These are phyloP conservation scores for Petrocephalus zakoni DNA, from an alignment of 2,113 vertebrate genomes.

Conservation along the genomic window DNA sequence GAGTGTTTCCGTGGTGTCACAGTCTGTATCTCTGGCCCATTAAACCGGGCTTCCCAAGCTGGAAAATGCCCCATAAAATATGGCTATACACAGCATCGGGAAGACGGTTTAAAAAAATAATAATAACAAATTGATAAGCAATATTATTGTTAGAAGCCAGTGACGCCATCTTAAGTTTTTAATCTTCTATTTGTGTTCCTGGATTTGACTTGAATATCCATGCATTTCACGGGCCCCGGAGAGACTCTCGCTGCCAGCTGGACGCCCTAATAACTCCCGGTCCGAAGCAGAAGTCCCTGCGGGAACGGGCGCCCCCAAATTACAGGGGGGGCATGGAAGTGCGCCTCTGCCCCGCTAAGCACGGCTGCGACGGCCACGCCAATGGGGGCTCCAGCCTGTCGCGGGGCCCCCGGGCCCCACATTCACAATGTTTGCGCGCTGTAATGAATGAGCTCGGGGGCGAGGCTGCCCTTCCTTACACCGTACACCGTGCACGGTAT, in stretches of 20 bases:
- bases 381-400: not conserved
- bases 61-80: not conserved
- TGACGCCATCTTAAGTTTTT: not conserved
- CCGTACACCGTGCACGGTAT: too few species aligned
- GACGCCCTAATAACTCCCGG: constrained; percentile 17
- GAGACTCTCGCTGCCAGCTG: constrained; percentile 7
- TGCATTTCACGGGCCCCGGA: not conserved
- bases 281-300: constrained; percentile 17
- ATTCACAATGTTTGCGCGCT: not conserved
- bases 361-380: not conserved
- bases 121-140: not conserved
- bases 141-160: not conserved
- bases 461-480: not conserved
- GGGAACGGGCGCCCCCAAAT: not conserved
- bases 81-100: not conserved
- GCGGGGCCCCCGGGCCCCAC: not conserved
- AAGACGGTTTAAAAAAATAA: not conserved
- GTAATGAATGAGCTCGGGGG: not conserved
- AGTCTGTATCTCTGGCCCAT: not conserved
- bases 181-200: not conserved
- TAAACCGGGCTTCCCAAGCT: not conserved
- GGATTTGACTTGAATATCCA: not conserved
- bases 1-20: not conserved
- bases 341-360: not conserved
- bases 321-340: not conserved